Conservation (phyloP, 2,888 invertebrate genomes). For the Drosophila kambysellisi region DNA sequence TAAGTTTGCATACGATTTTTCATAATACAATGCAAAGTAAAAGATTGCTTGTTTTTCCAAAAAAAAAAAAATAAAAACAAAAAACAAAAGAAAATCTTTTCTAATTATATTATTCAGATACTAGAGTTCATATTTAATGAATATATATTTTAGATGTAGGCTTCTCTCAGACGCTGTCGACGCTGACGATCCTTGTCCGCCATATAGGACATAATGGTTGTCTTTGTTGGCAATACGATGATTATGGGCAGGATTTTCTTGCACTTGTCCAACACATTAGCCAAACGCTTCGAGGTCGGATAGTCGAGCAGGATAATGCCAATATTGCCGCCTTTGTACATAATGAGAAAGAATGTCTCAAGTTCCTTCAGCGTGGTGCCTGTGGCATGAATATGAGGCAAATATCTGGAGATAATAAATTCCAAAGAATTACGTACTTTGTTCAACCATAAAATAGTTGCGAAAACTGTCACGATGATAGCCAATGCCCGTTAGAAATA, state of each 20-base stretch:
- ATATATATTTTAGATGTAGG: constrained; percentile 15
- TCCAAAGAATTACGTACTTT: constrained; percentile 26
- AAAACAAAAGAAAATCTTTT: too few relatives aligned
- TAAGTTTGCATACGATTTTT: neutral
- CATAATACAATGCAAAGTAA: neutral
- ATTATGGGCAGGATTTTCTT: constrained; percentile 45
- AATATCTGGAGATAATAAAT: neutral
- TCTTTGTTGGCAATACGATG: constrained; percentile 54
- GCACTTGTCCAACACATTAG: constrained; percentile 33
- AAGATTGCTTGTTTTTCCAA: too few relatives aligned
- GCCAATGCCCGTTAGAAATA: constrained; percentile 62
- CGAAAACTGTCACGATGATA: constrained; percentile 42
- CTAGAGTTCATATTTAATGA: neutral
- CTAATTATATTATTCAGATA: constrained; percentile 27
- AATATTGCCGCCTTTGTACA: constrained; percentile 43
- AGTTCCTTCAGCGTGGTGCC: constrained; percentile 40
- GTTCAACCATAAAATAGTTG: constrained; percentile 58
- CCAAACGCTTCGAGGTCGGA: constrained; percentile 37
- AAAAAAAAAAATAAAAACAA: too few relatives aligned
- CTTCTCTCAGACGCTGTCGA: constrained; percentile 49
- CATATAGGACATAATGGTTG: constrained; percentile 40
- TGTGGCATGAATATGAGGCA: constrained; percentile 1
- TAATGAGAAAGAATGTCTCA: constrained; percentile 40
- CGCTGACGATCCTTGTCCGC: constrained; percentile 55
- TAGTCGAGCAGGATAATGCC: constrained; percentile 62